Evolutionary conservation across 2,113 vertebrate genomes (phyloP), one percentile per base, ranked within the genome.

Genomic region (Nannospalax galili): DNA sequence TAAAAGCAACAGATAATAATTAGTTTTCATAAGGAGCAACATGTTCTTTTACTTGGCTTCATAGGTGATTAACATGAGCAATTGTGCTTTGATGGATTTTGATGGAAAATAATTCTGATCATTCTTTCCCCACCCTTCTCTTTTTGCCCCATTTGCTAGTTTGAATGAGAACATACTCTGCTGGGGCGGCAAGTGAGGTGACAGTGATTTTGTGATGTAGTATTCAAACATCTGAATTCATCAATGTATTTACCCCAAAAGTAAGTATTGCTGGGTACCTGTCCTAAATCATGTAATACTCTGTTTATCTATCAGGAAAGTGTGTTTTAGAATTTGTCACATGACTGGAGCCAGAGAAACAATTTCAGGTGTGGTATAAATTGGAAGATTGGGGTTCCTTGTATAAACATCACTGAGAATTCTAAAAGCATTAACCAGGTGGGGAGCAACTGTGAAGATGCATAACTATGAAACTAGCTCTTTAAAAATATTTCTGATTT

Each of bases 1-100:
- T 26, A 67, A 91, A 88, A 9, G 77, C 91, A 88, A 75, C 78
- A 94, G 56, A n/a, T n/a, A 70, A 75, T 65, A 70, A 75, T 65
- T 74, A 79, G 60, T 20, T 84, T 40, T 72, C 60, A 58, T 5
- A 90, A 95, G 35, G 56, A 94, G 75, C 22, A 22, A 69, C 88
- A 88, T 45, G 84, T 89, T 82, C 67, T 77, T 74, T 84, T 64
- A 88, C 32, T 82, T 74, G n/a, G 22, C 22, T 93, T 91, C 20
- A 52, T 15, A 72, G 74, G 19, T 58, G 45, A 58, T 62, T 24
- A 84, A 64, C 2, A 10, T 12, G 22, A 42, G 92, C 32, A 60
- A 16, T 35, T 86, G 32, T 87, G 32, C 5, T 90, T 10, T 69
- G 24, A 3, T 16, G 1, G 28, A 69, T 89, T 65, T 84, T 12